These are phyloP conservation scores for Pseudopodoces humilis DNA, from an alignment of 2,113 vertebrate genomes.

Conservation along the genomic window DNA sequence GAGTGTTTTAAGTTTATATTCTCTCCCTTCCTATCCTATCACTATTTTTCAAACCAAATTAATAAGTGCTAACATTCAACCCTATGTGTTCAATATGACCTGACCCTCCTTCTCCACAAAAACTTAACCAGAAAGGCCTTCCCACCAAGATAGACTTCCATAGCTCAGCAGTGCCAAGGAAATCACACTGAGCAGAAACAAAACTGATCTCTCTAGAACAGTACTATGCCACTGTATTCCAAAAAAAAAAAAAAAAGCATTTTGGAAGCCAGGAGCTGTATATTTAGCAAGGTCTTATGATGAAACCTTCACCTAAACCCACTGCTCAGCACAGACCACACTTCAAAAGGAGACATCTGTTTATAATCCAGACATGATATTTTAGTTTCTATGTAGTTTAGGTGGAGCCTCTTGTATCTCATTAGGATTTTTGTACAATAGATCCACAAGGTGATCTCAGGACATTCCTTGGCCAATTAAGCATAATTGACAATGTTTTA, in stretches of 20 bases:
- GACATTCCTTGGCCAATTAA: not conserved
- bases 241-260: not conserved
- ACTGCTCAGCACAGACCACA: not conserved
- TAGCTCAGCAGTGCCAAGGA: not conserved
- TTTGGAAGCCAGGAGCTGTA: not conserved
- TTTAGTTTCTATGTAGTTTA: not conserved
- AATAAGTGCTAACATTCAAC: not conserved
- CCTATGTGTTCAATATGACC: not conserved
- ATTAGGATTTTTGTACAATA: not conserved
- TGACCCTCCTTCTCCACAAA: not conserved
- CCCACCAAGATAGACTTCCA: not conserved
- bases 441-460: not conserved
- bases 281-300: not conserved
- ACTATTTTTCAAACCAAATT: not conserved
- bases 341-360: not conserved
- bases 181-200: not conserved
- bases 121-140: not conserved
- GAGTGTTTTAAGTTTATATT: not conserved
- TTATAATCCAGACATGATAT: not conserved
- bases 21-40: not conserved
- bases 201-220: not conserved
- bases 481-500: not conserved
- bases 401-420: not conserved
- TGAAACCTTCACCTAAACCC: not conserved
- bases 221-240: not conserved